Evolutionary conservation across 2,888 invertebrate genomes (phyloP).

Genomic region (Lasius fuliginosus): DNA sequence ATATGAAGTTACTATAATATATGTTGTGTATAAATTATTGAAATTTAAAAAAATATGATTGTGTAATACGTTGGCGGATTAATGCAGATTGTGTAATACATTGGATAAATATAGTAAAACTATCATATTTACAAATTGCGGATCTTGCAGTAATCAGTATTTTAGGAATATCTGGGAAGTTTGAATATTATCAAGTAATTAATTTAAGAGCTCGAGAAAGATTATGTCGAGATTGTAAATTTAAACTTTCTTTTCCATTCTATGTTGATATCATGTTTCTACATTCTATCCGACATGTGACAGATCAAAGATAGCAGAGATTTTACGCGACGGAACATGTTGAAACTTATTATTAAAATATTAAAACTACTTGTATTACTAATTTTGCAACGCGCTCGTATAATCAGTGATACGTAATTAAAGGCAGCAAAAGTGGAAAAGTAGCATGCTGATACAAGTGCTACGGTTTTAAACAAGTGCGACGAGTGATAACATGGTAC

Average conservation of each 20-base stretch:
- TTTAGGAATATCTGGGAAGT: neutral
- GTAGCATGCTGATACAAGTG: neutral
- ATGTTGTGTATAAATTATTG: too few relatives aligned
- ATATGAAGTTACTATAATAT: neutral
- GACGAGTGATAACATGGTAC: constrained; percentile 7
- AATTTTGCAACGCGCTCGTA: neutral
- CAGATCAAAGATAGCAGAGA: too few relatives aligned
- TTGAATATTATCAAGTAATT: neutral
- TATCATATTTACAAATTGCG: neutral
- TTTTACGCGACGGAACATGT: neutral
- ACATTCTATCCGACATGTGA: neutral
- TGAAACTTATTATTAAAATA: neutral
- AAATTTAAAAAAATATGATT: too few relatives aligned
- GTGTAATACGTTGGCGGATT: too few relatives aligned
- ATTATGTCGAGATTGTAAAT: neutral
- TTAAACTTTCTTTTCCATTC: neutral
- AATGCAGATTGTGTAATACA: too few relatives aligned
- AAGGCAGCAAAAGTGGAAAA: neutral
- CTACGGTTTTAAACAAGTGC: neutral
- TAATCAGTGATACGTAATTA: neutral
- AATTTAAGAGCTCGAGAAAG: neutral
- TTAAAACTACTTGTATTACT: neutral
- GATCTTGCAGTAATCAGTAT: neutral
- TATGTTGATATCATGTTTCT: neutral
- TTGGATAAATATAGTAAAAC: neutral